phyloP scores from a whole-genome alignment of 2,797 vertebrate genomes.

The Potorous gilbertii region DNA sequence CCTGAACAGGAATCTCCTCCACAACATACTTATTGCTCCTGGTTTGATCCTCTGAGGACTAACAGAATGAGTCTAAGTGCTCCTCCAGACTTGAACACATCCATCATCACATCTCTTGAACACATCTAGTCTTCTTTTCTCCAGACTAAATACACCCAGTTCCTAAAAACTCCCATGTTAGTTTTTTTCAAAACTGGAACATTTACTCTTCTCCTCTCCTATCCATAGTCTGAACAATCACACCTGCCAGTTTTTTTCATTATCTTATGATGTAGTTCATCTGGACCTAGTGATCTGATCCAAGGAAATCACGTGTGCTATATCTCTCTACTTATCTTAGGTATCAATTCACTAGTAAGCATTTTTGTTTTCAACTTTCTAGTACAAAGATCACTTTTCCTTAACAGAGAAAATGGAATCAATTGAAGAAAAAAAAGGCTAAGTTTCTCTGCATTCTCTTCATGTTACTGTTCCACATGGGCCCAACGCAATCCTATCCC shows the following conservation, averaged over 20 bases:
- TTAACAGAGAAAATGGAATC: neutral
- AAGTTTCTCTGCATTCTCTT: neutral
- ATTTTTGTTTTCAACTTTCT: neutral
- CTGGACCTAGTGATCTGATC: neutral
- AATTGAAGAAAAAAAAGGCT: neutral
- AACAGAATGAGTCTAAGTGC: neutral
- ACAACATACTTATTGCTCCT: neutral
- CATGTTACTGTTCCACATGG: neutral
- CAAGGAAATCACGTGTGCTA: neutral
- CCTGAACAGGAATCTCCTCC: neutral
- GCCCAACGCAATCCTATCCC: neutral
- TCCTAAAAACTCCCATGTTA: neutral
- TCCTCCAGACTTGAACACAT: neutral
- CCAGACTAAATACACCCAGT: neutral
- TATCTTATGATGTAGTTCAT: neutral
- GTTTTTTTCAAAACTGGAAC: neutral
- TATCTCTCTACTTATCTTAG: neutral
- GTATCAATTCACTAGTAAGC: neutral
- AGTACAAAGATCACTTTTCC: neutral
- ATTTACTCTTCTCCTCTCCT: neutral
- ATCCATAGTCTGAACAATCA: neutral
- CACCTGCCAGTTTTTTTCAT: neutral
- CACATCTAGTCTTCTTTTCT: neutral
- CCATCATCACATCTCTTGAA: neutral
- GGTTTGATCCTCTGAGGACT: neutral